Conservation (phyloP, 2,797 vertebrate species). For the Gallinago nigripennis region DNA sequence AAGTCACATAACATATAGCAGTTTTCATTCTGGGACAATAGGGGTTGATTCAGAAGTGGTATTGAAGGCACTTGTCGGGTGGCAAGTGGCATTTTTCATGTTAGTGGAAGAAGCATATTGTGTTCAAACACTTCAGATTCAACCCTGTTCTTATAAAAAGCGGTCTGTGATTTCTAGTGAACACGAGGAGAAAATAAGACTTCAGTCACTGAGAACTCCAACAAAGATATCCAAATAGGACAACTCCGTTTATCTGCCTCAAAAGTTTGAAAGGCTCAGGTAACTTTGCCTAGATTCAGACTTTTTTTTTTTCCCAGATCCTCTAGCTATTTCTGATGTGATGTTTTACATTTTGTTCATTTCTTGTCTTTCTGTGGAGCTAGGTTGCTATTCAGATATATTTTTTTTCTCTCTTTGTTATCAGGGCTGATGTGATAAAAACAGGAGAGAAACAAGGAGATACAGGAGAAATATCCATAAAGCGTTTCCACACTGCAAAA, state of each 20-base stretch:
- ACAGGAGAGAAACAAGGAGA: not conserved
- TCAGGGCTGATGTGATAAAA: not conserved
- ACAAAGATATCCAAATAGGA: not conserved
- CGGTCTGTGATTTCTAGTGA: not conserved
- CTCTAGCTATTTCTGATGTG: not conserved
- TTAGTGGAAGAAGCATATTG: not conserved
- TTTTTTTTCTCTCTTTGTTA: not conserved
- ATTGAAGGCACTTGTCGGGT: not conserved
- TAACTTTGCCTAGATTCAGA: not conserved
- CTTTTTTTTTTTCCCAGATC: not conserved
- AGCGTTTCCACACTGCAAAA: not conserved
- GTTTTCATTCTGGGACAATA: not conserved
- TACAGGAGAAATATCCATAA: not conserved
- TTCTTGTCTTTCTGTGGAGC: not conserved
- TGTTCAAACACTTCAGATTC: not conserved
- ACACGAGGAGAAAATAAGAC: not conserved
- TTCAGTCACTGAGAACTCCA: not conserved
- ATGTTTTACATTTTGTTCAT: not conserved
- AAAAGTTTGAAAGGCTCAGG: not conserved
- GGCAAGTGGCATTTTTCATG: not conserved
- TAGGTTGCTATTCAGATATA: not conserved
- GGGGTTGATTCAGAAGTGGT: not conserved
- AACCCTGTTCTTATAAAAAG: not conserved
- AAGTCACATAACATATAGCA: not conserved
- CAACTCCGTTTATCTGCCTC: not conserved